Evolutionary conservation across 2,797 vertebrate species (phyloP).

Genomic region (Ctenosaura bakeri): DNA sequence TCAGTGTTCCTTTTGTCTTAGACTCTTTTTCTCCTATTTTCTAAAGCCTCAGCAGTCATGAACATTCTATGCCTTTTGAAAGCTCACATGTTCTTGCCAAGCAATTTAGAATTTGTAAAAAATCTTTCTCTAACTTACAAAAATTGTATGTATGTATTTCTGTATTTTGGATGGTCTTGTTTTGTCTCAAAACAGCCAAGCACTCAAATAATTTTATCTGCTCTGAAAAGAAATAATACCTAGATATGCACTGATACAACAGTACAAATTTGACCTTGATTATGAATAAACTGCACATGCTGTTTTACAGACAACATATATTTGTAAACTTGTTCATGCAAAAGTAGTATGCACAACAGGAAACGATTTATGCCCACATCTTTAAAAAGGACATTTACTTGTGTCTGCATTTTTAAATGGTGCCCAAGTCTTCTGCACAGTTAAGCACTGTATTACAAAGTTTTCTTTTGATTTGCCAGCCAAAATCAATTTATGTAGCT

Average conservation of each 20-base stretch:
- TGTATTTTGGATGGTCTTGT: background rate
- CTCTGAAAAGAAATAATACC: conserved; percentile 44
- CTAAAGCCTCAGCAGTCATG: background rate
- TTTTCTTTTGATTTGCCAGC: conserved; percentile 76
- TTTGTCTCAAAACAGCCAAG: background rate
- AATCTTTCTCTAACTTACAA: background rate
- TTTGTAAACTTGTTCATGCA: conserved; percentile 86
- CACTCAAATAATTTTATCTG: background rate
- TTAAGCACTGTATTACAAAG: conserved; percentile 78
- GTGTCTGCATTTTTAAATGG: conserved; percentile 72
- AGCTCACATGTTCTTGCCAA: background rate
- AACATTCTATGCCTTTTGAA: background rate
- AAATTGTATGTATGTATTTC: background rate
- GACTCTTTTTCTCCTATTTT: background rate
- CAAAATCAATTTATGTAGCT: conserved; percentile 79
- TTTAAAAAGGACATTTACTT: conserved; percentile 75
- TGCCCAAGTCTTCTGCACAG: conserved; percentile 74
- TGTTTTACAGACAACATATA: conserved; percentile 84
- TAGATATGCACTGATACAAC: conserved; percentile 76
- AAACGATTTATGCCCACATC: conserved; percentile 70
- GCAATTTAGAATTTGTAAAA: background rate
- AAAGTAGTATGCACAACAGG: conserved; percentile 78
- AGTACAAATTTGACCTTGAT: conserved; percentile 78
- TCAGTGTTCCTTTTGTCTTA: background rate
- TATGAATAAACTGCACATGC: conserved; percentile 84